These are phyloP conservation scores for Quadroppia sp. DNA, from an alignment of 2,888 invertebrate species.

Conservation along the genomic window DNA sequence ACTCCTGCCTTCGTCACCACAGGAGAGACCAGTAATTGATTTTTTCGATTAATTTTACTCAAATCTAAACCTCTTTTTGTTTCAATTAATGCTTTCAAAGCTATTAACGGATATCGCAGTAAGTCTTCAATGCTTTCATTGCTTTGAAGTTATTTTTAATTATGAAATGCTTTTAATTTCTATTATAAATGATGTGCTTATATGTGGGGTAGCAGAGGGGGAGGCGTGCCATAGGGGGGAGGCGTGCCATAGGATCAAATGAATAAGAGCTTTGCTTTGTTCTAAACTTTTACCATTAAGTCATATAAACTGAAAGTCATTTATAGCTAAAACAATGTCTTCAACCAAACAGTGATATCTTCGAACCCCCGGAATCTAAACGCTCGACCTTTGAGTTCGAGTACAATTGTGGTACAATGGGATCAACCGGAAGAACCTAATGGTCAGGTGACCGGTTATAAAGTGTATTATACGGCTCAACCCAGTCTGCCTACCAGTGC, in stretches of 20 bases:
- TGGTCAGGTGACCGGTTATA: slow-evolving; percentile 95
- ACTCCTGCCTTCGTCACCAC: slow-evolving; percentile 85
- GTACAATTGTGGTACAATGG: slow-evolving; percentile 97
- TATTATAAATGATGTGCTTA: too few species aligned
- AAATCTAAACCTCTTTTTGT: neutral
- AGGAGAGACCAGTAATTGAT: slow-evolving; percentile 81
- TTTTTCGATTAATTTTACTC: neutral
- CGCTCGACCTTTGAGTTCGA: slow-evolving; percentile 87
- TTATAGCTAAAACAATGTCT: neutral
- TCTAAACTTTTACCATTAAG: too few species aligned
- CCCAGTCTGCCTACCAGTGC: slow-evolving; percentile 77
- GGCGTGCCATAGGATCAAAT: too few species aligned
- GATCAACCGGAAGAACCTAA: slow-evolving; percentile 95
- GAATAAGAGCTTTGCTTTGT: too few species aligned
- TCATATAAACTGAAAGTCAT: too few species aligned
- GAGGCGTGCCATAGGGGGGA: too few species aligned
- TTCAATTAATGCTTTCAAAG: slow-evolving; percentile 1
- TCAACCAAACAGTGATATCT: neutral
- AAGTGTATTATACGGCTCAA: slow-evolving; percentile 91
- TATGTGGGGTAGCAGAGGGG: too few species aligned
- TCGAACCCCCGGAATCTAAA: slow-evolving; percentile 75
- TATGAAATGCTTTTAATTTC: too few species aligned
- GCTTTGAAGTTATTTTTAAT: too few species aligned
- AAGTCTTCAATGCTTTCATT: neutral
- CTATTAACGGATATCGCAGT: neutral